These are phyloP conservation scores for Micrasema minimum DNA, from an alignment of 1,140 invertebrate species.

Conservation along the genomic window DNA sequence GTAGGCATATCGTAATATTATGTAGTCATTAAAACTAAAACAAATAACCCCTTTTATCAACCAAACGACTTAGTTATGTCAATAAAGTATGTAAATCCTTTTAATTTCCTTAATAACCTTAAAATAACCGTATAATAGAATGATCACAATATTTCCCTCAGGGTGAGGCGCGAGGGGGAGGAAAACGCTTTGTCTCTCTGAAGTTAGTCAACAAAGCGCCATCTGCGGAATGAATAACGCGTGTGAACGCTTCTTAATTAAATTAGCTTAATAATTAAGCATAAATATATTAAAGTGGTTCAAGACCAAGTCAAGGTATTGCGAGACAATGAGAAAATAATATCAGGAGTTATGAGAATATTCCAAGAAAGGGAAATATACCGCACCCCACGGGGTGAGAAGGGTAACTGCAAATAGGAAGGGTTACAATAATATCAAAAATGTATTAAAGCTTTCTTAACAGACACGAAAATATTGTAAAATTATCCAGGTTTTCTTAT, in stretches of 20 bases:
- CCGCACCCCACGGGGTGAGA: too few species aligned
- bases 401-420: too few species aligned
- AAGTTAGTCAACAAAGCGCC: constrained; percentile 20
- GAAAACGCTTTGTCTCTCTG: constrained; percentile 14
- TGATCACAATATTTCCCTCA: constrained; percentile 14
- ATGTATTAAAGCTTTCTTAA: too few species aligned
- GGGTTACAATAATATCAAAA: too few species aligned
- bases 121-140: constrained; percentile 11
- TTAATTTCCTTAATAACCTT: constrained; percentile 15
- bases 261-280: constrained; percentile 26
- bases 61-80: not conserved
- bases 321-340: constrained; percentile 17
- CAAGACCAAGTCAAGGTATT: constrained; percentile 9
- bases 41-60: too few species aligned
- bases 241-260: constrained; percentile 33
- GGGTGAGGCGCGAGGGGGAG: too few species aligned
- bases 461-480: too few species aligned
- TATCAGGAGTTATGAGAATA: constrained; percentile 9
- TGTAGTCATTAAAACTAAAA: too few species aligned
- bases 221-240: constrained; percentile 30
- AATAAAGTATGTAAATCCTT: not conserved
- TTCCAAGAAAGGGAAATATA: too few species aligned
- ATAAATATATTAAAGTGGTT: constrained; percentile 27
- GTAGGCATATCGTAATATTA: too few species aligned
- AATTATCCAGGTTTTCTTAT: too few species aligned